phyloP scores from a whole-genome alignment of 2,797 vertebrate species.

The Eulemur coronatus region DNA sequence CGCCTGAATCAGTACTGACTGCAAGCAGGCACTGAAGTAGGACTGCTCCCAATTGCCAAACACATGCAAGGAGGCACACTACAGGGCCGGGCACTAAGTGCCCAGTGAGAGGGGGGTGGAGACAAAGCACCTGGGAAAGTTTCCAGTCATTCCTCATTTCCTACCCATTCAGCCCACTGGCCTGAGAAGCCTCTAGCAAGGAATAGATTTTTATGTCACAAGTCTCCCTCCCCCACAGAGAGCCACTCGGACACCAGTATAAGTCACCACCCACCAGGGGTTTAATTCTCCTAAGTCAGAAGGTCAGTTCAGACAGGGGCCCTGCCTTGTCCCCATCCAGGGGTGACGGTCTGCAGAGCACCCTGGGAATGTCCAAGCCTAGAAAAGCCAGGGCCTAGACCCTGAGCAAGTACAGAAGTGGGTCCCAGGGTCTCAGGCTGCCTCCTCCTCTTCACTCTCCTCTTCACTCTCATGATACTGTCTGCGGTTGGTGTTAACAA shows the following conservation, averaged over 20 bases:
- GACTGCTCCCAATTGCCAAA: background rate
- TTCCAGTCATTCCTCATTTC: background rate
- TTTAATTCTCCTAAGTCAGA: conserved; percentile 70
- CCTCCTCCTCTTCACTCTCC: conserved; percentile 85
- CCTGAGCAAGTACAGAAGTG: conserved; percentile 21
- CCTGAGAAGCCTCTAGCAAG: background rate
- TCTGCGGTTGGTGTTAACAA: conserved; percentile 93
- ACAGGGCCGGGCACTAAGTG: background rate
- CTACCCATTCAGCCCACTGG: background rate
- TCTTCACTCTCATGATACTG: conserved; percentile 91
- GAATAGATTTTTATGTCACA: background rate
- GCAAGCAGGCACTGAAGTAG: background rate
- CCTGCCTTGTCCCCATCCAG: conserved; percentile 43
- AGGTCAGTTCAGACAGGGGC: conserved; percentile 42
- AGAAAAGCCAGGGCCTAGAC: background rate
- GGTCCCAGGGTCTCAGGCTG: conserved; percentile 68
- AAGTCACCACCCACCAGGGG: conserved; percentile 71
- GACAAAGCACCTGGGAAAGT: background rate
- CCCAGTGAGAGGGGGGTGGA: background rate
- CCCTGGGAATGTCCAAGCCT: conserved; percentile 50
- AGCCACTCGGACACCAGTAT: conserved; percentile 57
- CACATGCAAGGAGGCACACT: background rate
- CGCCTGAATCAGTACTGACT: background rate
- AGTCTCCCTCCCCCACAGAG: conserved; percentile 26
- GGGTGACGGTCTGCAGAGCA: conserved; percentile 8